Evolutionary conservation across 2,888 invertebrate species (phyloP), one percentile per base, ranked within the genome.

Genomic region (Ochropleura leucogaster): DNA sequence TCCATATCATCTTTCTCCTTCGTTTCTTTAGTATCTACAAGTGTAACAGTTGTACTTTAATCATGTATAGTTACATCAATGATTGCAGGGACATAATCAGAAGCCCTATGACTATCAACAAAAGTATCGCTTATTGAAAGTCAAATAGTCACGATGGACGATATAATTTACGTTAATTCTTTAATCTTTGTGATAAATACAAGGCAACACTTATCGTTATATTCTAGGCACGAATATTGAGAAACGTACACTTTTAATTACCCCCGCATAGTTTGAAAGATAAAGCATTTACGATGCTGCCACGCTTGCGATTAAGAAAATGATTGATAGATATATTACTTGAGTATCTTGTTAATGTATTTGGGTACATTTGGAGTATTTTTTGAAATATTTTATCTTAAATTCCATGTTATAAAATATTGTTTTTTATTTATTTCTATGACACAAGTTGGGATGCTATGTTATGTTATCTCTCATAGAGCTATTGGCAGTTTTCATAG

Each of bases 181-280:
- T 80, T 90, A 90, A 90, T 91, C 89, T 84, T 62, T 46, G 30
- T 65, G 90, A 91, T 91, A 91, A 89, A 78, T 87, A 86, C 86
- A 87, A 30, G 87, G 84, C 84, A 85, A 49, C 70, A 72, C 65
- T 88, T 90, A 91, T 90, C 89, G 55, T 55, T 80, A 73, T 82
- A 83, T 73, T 79, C 82, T 76, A 84, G 78, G 72, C 65, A 79
- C 51, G 63, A 77, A 67, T 79, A 49, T 84, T 82, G 67, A 53
- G 74, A 77, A 80, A 87, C 49, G 20, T 51, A 51, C 9, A 55
- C 9, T 65, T 64, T 75, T 76, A 72, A 79, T 80, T 76, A 79
- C 18, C 12, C 44, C 53, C 57, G 57, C 71, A 57, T 64, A 49
- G 30, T 74, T 76, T 62, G 18, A 68, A 57, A 65, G 67, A 75